Conservation (phyloP, 2,797 vertebrate species). For the Melanotaenia maccullochi region DNA sequence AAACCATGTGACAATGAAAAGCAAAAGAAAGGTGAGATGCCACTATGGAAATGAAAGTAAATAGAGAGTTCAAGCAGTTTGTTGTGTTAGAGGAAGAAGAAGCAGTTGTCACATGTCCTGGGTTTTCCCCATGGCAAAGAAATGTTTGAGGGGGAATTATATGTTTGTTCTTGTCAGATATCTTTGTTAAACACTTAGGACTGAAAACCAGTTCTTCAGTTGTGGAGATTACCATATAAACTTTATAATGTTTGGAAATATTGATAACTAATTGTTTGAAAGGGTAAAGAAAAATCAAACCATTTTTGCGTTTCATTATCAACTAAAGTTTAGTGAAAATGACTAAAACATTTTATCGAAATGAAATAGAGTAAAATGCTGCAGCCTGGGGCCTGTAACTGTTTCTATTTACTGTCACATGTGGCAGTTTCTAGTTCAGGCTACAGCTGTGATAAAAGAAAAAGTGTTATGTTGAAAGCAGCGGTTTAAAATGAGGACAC, state of each 20-base stretch:
- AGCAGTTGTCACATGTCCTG: neutral
- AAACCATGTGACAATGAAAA: neutral
- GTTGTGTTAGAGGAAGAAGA: neutral
- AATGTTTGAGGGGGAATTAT: neutral
- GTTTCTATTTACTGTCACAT: neutral
- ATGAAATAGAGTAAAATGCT: neutral
- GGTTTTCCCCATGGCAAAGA: neutral
- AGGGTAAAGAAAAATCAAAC: neutral
- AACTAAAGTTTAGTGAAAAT: slow-evolving; percentile 8
- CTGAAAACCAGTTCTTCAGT: neutral
- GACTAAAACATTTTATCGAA: neutral
- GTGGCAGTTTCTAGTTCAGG: neutral
- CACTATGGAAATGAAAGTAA: neutral
- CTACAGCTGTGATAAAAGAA: neutral
- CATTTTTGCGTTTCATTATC: neutral
- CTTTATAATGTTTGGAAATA: neutral
- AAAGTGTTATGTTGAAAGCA: neutral
- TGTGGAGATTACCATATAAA: too few species aligned
- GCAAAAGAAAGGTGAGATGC: neutral
- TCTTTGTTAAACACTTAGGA: neutral
- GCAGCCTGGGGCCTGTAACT: neutral
- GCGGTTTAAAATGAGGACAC: neutral
- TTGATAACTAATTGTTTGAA: too few species aligned
- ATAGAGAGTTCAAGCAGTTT: neutral
- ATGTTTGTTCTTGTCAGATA: neutral